Evolutionary conservation across 2,113 vertebrate genomes (phyloP).

Genomic region (Perognathus longimembris): DNA sequence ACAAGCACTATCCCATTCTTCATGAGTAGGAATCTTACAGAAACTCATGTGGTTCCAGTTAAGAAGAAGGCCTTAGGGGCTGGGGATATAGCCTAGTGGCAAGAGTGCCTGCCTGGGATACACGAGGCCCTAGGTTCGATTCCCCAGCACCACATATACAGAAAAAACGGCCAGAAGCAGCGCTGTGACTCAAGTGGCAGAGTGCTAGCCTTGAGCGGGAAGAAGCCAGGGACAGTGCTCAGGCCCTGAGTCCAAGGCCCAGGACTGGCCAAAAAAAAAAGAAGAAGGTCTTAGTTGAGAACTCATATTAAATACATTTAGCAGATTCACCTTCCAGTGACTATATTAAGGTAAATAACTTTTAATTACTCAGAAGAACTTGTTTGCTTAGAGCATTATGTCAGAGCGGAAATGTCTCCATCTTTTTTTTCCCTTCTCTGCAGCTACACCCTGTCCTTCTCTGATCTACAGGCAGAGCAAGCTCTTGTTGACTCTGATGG

Average conservation of each 20-base stretch:
- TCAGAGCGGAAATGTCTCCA: background rate
- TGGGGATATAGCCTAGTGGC: too few relatives aligned
- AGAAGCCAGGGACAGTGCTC: too few relatives aligned
- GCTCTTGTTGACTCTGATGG: background rate
- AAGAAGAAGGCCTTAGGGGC: background rate
- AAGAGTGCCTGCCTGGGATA: too few relatives aligned
- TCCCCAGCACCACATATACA: too few relatives aligned
- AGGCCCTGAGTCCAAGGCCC: too few relatives aligned
- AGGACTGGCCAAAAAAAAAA: too few relatives aligned
- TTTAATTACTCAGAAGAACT: background rate
- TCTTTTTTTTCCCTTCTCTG: background rate
- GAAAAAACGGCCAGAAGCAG: too few relatives aligned
- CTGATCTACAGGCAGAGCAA: background rate
- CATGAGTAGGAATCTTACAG: background rate
- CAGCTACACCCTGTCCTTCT: background rate
- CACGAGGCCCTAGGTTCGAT: too few relatives aligned
- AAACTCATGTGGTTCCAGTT: background rate
- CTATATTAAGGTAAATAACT: background rate
- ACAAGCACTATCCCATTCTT: background rate
- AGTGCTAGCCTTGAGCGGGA: too few relatives aligned
- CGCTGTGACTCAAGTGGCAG: too few relatives aligned
- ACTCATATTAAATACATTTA: background rate
- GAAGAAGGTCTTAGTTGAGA: background rate
- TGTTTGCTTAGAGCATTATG: background rate
- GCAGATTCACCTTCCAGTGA: background rate